These are phyloP conservation scores for Smutsia gigantea DNA, from an alignment of 2,797 vertebrate genomes.

Conservation along the genomic window DNA sequence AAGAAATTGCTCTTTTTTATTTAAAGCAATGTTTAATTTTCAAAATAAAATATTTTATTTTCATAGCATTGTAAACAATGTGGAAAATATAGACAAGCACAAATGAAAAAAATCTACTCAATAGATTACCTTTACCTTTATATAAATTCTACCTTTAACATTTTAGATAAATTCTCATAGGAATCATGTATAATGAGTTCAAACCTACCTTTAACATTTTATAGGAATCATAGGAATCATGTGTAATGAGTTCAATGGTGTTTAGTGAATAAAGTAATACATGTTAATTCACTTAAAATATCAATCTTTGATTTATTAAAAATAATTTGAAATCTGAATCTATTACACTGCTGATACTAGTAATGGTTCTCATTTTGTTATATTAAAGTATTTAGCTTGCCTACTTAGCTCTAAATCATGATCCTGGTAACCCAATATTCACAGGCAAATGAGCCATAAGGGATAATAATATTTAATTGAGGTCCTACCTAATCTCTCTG, in stretches of 20 bases:
- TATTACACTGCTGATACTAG: not conserved
- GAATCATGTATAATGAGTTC: not conserved
- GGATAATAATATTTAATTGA: conserved; percentile 28
- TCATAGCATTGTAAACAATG: not conserved
- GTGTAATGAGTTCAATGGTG: not conserved
- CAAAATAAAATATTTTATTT: not conserved
- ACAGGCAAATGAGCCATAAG: not conserved
- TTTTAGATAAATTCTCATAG: not conserved
- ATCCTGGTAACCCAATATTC: not conserved
- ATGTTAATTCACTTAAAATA: not conserved
- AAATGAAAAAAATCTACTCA: not conserved
- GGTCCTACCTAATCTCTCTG: not conserved
- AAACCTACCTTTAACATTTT: not conserved
- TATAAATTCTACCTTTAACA: not conserved
- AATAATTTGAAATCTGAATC: not conserved
- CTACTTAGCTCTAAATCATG: not conserved
- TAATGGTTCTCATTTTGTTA: not conserved
- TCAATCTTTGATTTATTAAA: not conserved
- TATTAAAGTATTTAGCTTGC: not conserved
- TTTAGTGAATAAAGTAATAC: not conserved
- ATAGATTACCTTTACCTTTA: too few species aligned
- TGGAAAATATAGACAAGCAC: not conserved
- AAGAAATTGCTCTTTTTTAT: not conserved
- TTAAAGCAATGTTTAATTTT: conserved; percentile 30
- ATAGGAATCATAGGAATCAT: not conserved